These are phyloP conservation scores for Esox lucius DNA, from an alignment of 2,797 vertebrate species.

Conservation along the genomic window DNA sequence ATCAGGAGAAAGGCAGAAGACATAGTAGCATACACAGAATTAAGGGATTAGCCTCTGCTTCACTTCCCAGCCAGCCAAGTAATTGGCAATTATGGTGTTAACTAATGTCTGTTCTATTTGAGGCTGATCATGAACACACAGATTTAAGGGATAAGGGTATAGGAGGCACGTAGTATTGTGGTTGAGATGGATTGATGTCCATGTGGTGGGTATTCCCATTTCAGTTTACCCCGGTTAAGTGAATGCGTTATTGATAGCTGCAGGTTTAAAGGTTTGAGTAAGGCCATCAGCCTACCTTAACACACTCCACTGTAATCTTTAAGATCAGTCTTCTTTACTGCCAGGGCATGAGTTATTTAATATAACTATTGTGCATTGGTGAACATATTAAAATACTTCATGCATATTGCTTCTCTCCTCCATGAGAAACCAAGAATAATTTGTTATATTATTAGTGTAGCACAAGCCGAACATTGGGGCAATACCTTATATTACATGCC, in stretches of 20 bases:
- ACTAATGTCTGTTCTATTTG: not conserved
- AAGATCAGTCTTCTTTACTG: slow-evolving; percentile 16
- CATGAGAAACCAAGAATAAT: not conserved
- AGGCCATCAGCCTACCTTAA: slow-evolving; percentile 49
- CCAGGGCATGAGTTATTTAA: slow-evolving; percentile 34
- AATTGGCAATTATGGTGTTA: not conserved
- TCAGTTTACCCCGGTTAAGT: not conserved
- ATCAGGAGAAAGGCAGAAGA: not conserved
- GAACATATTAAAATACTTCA: not conserved
- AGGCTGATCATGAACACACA: not conserved
- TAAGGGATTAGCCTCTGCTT: not conserved
- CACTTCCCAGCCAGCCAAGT: not conserved
- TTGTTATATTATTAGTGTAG: not conserved
- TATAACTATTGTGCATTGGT: slow-evolving; percentile 32
- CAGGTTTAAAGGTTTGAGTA: slow-evolving; percentile 58
- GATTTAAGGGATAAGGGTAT: not conserved
- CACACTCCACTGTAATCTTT: slow-evolving; percentile 48
- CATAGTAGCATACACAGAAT: not conserved
- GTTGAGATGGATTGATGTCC: not conserved
- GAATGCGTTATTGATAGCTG: slow-evolving; percentile 10
- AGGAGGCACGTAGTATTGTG: not conserved
- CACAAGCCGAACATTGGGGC: not conserved
- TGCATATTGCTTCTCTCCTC: not conserved
- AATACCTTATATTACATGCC: not conserved
- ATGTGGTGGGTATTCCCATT: not conserved